phyloP scores from a whole-genome alignment of 2,888 invertebrate species.

The Andrena camellia region DNA sequence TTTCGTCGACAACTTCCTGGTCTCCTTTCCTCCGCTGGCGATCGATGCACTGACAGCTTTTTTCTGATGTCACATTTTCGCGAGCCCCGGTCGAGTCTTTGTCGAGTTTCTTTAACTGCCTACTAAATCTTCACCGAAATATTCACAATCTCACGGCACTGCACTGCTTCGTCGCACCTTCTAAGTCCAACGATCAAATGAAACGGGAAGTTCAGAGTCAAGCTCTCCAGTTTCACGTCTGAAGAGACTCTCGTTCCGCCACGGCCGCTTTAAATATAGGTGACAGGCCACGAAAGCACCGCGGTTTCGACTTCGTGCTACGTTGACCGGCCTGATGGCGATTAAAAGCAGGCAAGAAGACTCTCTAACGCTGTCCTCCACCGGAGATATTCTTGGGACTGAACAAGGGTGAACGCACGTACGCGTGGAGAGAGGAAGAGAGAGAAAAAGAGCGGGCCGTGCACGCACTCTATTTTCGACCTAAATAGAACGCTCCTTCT shows the following conservation, averaged over 20 bases:
- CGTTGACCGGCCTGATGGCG: constrained; percentile 21
- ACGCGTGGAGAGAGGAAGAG: constrained; percentile 44
- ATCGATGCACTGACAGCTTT: not conserved
- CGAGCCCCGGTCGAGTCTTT: not conserved
- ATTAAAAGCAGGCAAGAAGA: constrained; percentile 44
- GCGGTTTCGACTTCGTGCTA: constrained; percentile 19
- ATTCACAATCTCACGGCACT: not conserved
- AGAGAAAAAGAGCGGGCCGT: constrained; percentile 48
- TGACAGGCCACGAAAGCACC: constrained; percentile 20
- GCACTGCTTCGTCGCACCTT: not conserved
- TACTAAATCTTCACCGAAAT: not conserved
- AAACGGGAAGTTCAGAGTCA: not conserved
- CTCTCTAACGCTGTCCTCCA: constrained; percentile 68
- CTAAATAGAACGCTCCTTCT: constrained; percentile 72
- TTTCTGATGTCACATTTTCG: constrained; percentile 18
- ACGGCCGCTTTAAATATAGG: constrained; percentile 18
- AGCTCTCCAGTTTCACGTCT: constrained; percentile 7
- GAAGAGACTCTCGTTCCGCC: not conserved
- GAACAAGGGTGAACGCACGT: constrained; percentile 83
- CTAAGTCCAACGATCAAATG: not conserved
- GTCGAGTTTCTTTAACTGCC: not conserved
- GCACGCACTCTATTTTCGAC: constrained; percentile 70
- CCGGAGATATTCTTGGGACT: constrained; percentile 78
- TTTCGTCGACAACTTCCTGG: constrained; percentile 34
- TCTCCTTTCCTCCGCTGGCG: constrained; percentile 1